Base-by-base conservation (phyloP, 92 coral and sea anemone genomes). In the Bergia sp. region DNA sequence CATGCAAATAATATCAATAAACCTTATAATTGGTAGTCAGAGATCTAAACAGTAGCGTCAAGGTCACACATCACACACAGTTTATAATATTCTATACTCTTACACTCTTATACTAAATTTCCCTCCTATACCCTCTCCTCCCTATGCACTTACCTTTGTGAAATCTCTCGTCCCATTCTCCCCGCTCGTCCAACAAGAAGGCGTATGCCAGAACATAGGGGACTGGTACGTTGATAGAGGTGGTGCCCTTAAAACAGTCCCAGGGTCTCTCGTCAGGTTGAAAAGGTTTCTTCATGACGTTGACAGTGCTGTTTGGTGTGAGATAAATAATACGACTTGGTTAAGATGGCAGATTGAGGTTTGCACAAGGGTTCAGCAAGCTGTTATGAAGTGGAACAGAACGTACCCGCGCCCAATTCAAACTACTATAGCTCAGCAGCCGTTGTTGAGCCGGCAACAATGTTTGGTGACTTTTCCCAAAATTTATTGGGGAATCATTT, bases 201-300 rank as follows among this genome's bases (percentile, higher is more conserved):
- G 77, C 78, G 72, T 90, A 90, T 11, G 89, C 75, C 47, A 90
- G 67, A 47, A 90, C 61, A 71, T 85, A 73, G 36, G 73, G 86
- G 3, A 49, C 36, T 13, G 92, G 92, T 7, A 90, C 92, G 39
- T 90, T 90, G 0, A 90, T 42, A 36, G 87, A 85, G 15, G 74
- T 50, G 2, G 89, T 90, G 53, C 92, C 92, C 79, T 86, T 85
- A 5, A 88, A 65, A 73, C 86, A 90, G 82, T 90, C 92, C 92
- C 92, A 90, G 37, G 47, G 77, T 50, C 89, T 86, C 50, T 85
- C 87, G 18, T 53, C 76, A 7, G 58, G 73, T 39, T 80, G 82
- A 4, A 80, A 88, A 9, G 89, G 82, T 73, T 80, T 90, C 80
- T 90, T 90, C 64, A 90, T 42, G 71, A 90, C 80, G 13, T 90